A percentile compares a stretch with the other conserved stretches of the same genome.
phyloP scores from a whole-genome alignment of 2,113 vertebrate species.

The Erythrocercus mccallii region DNA sequence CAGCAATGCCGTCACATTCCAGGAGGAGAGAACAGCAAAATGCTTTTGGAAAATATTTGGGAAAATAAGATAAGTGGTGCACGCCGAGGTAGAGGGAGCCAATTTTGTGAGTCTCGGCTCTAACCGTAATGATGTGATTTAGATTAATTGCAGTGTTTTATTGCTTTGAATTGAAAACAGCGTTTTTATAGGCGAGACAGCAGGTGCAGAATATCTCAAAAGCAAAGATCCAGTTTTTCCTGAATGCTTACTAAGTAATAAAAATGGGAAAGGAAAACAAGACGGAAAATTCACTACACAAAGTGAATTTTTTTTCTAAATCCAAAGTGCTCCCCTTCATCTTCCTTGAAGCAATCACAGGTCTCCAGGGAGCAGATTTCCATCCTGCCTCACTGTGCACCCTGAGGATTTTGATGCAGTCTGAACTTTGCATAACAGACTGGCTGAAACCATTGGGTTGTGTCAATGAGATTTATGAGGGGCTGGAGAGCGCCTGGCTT shows the following conservation, averaged over 20 bases:
- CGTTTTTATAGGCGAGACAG: slow-evolving; percentile 67
- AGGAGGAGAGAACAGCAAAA: background rate
- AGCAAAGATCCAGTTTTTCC: slow-evolving; percentile 49
- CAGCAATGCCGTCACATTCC: background rate
- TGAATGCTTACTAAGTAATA: slow-evolving; percentile 48
- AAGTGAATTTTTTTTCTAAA: background rate
- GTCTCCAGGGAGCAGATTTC: slow-evolving; percentile 15
- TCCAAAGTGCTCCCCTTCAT: background rate
- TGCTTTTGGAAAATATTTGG: background rate
- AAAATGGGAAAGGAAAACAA: slow-evolving; percentile 52
- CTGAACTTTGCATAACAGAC: background rate
- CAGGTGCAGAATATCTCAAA: slow-evolving; percentile 63
- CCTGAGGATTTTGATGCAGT: slow-evolving; percentile 20
- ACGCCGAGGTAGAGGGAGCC: background rate
- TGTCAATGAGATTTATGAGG: background rate
- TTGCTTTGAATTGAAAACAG: slow-evolving; percentile 66
- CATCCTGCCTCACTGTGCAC: background rate
- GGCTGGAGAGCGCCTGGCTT: background rate
- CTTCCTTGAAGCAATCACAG: background rate
- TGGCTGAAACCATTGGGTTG: background rate
- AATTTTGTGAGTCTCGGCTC: slow-evolving; percentile 26
- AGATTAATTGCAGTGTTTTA: slow-evolving; percentile 68
- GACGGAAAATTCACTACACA: slow-evolving; percentile 11
- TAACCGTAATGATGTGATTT: slow-evolving; percentile 57
- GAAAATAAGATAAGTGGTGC: background rate